These are phyloP conservation scores for Chrysochloris asiatica DNA, from an alignment of 2,113 vertebrate species.

Conservation along the genomic window DNA sequence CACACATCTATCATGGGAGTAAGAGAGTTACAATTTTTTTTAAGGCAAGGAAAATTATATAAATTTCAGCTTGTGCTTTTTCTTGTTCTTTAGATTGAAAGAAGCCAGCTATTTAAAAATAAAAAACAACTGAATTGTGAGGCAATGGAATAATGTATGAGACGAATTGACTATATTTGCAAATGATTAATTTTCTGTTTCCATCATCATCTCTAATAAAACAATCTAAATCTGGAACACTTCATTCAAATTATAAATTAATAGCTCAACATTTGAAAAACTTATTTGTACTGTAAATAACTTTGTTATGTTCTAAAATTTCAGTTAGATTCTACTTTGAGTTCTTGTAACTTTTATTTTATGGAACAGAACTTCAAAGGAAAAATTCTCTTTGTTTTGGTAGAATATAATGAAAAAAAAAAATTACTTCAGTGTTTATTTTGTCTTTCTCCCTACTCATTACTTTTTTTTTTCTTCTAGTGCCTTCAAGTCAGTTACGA, in stretches of 20 bases:
- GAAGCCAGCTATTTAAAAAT: conserved; percentile 17
- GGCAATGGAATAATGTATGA: conserved; percentile 15
- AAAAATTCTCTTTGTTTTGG: conserved; percentile 2
- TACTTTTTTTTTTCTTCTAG: too few relatives aligned
- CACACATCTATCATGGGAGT: neutral
- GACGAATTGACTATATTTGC: neutral
- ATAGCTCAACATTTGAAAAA: conserved; percentile 5
- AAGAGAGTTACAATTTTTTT: neutral
- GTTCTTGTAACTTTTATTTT: conserved; percentile 46
- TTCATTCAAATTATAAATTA: conserved; percentile 50
- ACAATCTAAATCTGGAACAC: neutral
- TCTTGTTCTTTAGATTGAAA: neutral
- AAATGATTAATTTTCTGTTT: conserved; percentile 23
- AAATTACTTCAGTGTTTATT: neutral
- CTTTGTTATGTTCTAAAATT: conserved; percentile 55
- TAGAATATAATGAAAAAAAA: neutral
- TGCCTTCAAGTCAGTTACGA: too few relatives aligned
- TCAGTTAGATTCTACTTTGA: neutral
- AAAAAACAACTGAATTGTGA: conserved; percentile 25
- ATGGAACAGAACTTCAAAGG: conserved; percentile 5
- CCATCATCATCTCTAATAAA: neutral
- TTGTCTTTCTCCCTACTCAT: neutral
- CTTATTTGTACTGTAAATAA: neutral
- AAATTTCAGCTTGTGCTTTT: neutral
- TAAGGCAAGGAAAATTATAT: neutral